Conservation (phyloP, 2,113 vertebrate genomes). For the Colinus virginianus region DNA sequence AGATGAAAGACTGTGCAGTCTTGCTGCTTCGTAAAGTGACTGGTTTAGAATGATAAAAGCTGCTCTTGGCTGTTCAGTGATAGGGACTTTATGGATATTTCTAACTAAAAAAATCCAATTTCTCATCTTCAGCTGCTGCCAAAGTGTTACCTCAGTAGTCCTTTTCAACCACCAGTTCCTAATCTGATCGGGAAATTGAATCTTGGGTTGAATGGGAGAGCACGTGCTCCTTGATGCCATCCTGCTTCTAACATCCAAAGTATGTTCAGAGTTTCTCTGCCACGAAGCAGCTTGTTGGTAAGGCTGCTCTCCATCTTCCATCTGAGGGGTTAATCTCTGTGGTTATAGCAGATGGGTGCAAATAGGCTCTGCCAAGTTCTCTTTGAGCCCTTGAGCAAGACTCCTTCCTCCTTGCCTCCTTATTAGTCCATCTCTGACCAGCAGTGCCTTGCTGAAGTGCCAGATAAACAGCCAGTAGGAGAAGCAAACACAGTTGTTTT, state of each 20-base stretch:
- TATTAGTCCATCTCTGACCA: conserved; percentile 71
- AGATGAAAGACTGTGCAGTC: conserved; percentile 54
- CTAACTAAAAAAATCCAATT: conserved; percentile 13
- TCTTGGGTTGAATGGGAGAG: background rate
- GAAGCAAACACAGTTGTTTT: conserved; percentile 40
- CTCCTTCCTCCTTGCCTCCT: conserved; percentile 59
- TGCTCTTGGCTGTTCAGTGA: conserved; percentile 32
- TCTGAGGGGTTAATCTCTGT: conserved; percentile 46
- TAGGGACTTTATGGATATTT: conserved; percentile 20
- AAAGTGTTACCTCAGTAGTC: conserved; percentile 31
- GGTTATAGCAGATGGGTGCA: conserved; percentile 49
- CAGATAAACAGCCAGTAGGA: conserved; percentile 52
- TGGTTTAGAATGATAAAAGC: conserved; percentile 65
- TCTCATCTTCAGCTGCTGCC: background rate
- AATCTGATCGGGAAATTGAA: background rate
- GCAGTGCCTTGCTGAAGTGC: conserved; percentile 27
- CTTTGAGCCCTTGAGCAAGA: background rate
- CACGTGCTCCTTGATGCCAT: background rate
- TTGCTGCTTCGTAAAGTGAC: conserved; percentile 32
- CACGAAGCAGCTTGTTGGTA: conserved; percentile 11
- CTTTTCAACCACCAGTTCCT: background rate
- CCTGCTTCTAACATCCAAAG: background rate
- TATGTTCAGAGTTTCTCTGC: background rate
- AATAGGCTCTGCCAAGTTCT: conserved; percentile 45
- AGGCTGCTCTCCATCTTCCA: background rate